A percentile compares a stretch with the other conserved stretches of the same genome.
phyloP scores from a whole-genome alignment of 2,113 vertebrate genomes.

The Xenus cinereus region DNA sequence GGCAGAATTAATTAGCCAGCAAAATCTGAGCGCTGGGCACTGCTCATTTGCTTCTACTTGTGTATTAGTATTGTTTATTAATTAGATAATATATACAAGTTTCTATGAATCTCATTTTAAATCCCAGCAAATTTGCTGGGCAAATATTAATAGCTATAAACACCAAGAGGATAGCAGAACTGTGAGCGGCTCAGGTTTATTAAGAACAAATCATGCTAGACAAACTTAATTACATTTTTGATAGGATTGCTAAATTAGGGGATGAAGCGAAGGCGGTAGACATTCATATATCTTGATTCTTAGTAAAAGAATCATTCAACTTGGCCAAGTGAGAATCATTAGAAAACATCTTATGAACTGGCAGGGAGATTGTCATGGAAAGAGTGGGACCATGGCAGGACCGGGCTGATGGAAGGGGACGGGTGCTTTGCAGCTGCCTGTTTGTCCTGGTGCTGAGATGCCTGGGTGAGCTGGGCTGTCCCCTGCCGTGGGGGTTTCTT shows the following conservation, averaged over 20 bases:
- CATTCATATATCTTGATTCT: background rate
- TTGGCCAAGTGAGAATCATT: background rate
- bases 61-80: background rate
- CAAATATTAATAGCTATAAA: slow-evolving; percentile 7
- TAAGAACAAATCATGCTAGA: slow-evolving; percentile 34
- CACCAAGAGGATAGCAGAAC: background rate
- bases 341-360: background rate
- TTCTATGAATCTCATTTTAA: background rate
- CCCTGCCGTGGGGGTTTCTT: accelerated
- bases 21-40: accelerated
- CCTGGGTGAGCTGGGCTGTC: background rate
- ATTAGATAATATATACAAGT: background rate
- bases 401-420: background rate
- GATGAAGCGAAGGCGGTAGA: background rate
- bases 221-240: slow-evolving; percentile 38
- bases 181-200: background rate
- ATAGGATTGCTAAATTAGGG: slow-evolving; percentile 19
- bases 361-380: background rate
- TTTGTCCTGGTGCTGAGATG: background rate
- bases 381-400: background rate
- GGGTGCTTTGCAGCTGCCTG: background rate
- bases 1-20: background rate
- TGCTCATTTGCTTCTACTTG: background rate
- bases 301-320: background rate
- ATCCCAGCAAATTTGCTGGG: background rate